phyloP scores from a whole-genome alignment of 2,797 vertebrate species.

The Taenioides sp. region DNA sequence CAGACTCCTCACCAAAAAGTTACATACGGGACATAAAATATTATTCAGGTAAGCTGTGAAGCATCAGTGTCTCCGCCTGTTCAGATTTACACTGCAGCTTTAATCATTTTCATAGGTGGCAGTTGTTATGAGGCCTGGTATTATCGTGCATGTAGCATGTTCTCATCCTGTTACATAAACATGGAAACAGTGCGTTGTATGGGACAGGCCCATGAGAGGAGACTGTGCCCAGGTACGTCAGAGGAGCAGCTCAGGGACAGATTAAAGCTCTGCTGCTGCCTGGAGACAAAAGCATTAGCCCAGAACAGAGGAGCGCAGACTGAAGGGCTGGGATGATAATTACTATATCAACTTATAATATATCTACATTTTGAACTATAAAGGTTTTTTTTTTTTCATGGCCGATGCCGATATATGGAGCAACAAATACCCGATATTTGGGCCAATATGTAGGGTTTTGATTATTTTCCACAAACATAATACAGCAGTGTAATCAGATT shows the following conservation, averaged over 20 bases:
- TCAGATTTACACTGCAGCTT: too few relatives aligned
- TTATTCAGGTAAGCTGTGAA: neutral
- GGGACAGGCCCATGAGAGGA: slow-evolving; percentile 35
- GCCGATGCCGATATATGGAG: too few relatives aligned
- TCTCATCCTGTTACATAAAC: neutral
- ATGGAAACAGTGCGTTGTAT: slow-evolving; percentile 15
- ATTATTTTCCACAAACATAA: too few relatives aligned
- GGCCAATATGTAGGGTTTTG: too few relatives aligned
- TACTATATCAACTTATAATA: too few relatives aligned
- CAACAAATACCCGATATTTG: too few relatives aligned
- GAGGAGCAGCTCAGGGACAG: slow-evolving; percentile 55
- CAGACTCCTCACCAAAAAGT: too few relatives aligned
- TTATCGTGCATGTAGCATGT: neutral
- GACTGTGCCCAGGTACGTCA: slow-evolving; percentile 67
- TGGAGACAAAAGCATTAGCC: slow-evolving; percentile 69
- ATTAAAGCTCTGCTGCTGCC: slow-evolving; percentile 61
- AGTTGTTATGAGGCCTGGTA: neutral
- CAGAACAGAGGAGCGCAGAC: slow-evolving; percentile 54
- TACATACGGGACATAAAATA: too few relatives aligned
- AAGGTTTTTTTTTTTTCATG: too few relatives aligned
- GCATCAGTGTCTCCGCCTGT: neutral
- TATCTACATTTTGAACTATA: too few relatives aligned
- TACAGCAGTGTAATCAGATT: too few relatives aligned
- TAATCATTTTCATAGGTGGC: neutral
- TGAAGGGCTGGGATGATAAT: slow-evolving; percentile 39